Evolutionary conservation across 2,797 vertebrate species (phyloP), one percentile per base, ranked within the genome.

Genomic region (Poeciliopsis infans): DNA sequence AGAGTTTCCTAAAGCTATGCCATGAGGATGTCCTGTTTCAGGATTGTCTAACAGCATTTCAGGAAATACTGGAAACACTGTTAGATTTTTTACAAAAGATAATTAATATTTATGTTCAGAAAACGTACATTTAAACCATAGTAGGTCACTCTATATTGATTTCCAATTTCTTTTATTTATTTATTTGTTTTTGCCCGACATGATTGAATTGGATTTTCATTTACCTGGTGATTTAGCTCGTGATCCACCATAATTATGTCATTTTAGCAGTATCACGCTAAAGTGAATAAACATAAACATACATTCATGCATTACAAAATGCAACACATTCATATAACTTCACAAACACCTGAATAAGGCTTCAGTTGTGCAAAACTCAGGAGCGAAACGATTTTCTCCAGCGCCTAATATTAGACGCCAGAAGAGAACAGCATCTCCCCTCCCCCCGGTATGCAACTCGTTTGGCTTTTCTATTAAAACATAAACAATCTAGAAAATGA

Each of bases 401-500:
- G 8, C 12, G 31, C 10, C 61, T 72, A 66, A 61, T 68, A 72
- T 76, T n/a, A n/a, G 36, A 57, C 10, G 70, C 79, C 57, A 79
- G 36, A 23, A 49, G 43, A 77, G 20, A 74, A 53, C 28, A 15
- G 20, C 49, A 43, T 11, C 4, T 1, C 16, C n/a, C 5, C 6
- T n/a, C 3, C 10, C n/a, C 39, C 5, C 69, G 7, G 41, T 16
- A 25, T 0, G 7, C 1, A 15, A 53, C 28, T 72, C 20, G 72
- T 61, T 83, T 61, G 45, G 16, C 79, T 53, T 64, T 43, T 57
- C 57, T 71, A 18, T 53, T 16, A 77, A 53, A 74, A n/a, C 68
- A 76, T 61, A 13, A 47, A 45, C 46, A 55, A 66, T 59, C 70
- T 83, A 83, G 59, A 71, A 84, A 73, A 82, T 76, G 39, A 18